Evolutionary conservation across 2,888 invertebrate species (phyloP), one percentile per base, ranked within the genome.

Genomic region (Arrhopalites spinosus): DNA sequence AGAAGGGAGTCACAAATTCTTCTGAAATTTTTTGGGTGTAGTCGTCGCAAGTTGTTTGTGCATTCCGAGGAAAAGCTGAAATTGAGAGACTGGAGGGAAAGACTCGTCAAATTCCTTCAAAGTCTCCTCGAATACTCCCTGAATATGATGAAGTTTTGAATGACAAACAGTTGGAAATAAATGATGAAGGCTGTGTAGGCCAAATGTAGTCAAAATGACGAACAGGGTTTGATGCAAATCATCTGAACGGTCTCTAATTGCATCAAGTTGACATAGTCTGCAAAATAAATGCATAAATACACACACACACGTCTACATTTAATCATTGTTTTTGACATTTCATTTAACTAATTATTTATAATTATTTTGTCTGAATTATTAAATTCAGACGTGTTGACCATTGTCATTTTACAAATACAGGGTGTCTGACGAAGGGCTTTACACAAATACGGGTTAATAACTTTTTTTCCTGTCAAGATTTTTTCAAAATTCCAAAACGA

Each of bases 151-250:
- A 17, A 94, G 85, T 74, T 91, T 88, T 0, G 89, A 90, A 83
- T 94, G 93, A 84, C 94, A 94, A 45, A 94, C 83, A 0, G 93
- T 92, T 0, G 94, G 94, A 82, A 94, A 91, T 23, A 94, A 86
- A 85, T 94, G 94, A 84, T 94, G 94, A 2, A 94, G 86, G 50
- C 78, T 73, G 84, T 94, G 94, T 77, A 91, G 90, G 0, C 94
- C 94, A 83, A 93, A 94, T 77, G 90, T 88, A 0, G 91, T 70
- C 17, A 80, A 25, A 36, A 72, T 75, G 8, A 80, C 74, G 47
- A 80, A 79, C 5, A 78, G 27, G n/a, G 76, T 75, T 13, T 77
- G 59, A 59, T 76, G 89, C 15, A 89, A 89, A 77, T 78, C 71
- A 70, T 93, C 91, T 25, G 88, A 87, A 78, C 93, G 88, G 84